A percentile compares a stretch with the other conserved stretches of the same genome.
These are phyloP conservation scores for Cephus cinctus DNA, from an alignment of 1,140 invertebrate species.

Conservation along the genomic window DNA sequence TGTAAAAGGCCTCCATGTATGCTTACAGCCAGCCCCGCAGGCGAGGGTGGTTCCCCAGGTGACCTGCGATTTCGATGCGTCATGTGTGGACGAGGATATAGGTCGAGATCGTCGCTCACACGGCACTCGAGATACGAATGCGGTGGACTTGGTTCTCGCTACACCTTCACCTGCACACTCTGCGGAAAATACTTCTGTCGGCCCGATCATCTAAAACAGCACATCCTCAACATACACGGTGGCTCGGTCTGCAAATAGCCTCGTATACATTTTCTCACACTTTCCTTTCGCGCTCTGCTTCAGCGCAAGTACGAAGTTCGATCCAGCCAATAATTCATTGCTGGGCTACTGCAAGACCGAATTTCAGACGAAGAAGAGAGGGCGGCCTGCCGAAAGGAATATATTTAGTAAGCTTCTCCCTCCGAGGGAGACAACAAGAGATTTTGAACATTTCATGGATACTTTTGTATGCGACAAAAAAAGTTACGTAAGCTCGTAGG, in stretches of 20 bases:
- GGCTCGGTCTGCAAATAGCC: conserved; percentile 44
- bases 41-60: conserved; percentile 35
- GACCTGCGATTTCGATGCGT: conserved; percentile 53
- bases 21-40: conserved; percentile 47
- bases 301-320: too few species aligned
- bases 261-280: too few species aligned
- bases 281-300: too few species aligned
- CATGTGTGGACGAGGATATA: conserved; percentile 56
- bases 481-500: too few species aligned
- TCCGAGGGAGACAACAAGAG: too few species aligned
- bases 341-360: too few species aligned
- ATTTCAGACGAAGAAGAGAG: too few species aligned
- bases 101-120: conserved; percentile 51
- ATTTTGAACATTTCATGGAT: too few species aligned
- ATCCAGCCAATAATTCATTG: too few species aligned
- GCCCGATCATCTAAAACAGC: conserved; percentile 54
- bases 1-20: conserved; percentile 50
- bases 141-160: conserved; percentile 49
- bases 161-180: conserved; percentile 55
- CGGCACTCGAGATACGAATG: conserved; percentile 57
- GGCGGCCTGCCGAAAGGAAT: too few species aligned
- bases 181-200: conserved; percentile 55
- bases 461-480: too few species aligned
- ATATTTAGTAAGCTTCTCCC: too few species aligned
- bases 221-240: conserved; percentile 55